A percentile compares a stretch with the other conserved stretches of the same genome.
Evolutionary conservation across 2,113 vertebrate species (phyloP).

Genomic region (Oreocharis arfaki): DNA sequence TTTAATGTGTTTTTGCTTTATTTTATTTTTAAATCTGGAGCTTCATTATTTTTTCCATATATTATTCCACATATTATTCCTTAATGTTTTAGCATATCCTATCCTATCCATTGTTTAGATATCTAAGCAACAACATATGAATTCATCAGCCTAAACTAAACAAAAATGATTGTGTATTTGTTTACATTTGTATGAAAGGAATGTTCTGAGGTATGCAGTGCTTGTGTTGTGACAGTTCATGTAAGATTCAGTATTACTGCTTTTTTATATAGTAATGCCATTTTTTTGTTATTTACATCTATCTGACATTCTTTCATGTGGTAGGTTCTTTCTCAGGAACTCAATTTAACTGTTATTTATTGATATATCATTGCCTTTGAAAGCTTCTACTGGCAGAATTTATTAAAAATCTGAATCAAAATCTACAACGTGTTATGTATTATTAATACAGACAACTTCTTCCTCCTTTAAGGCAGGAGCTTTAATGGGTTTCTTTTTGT

Average conservation of each 20-base stretch:
- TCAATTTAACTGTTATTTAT: constrained; percentile 86
- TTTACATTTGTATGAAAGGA: constrained; percentile 91
- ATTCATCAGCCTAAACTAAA: constrained; percentile 69
- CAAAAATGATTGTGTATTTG: constrained; percentile 77
- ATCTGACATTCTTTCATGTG: constrained; percentile 76
- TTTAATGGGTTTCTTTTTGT: neutral
- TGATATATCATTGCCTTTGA: constrained; percentile 83
- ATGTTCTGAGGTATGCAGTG: constrained; percentile 83
- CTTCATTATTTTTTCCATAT: constrained; percentile 61
- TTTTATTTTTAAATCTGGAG: constrained; percentile 69
- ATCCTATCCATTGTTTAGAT: constrained; percentile 70
- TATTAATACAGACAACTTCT: neutral
- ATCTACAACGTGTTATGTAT: neutral
- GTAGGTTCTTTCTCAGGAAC: constrained; percentile 86
- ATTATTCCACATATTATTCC: constrained; percentile 74
- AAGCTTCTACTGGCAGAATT: constrained; percentile 83
- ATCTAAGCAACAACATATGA: constrained; percentile 69
- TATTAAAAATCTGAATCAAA: constrained; percentile 74
- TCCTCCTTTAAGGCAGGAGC: neutral
- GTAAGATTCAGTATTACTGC: constrained; percentile 89
- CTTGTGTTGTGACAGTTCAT: constrained; percentile 87
- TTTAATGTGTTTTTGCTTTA: constrained; percentile 64
- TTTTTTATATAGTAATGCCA: constrained; percentile 71
- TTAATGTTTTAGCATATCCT: constrained; percentile 71
- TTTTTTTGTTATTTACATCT: constrained; percentile 74